Base-by-base conservation (phyloP, 2,113 vertebrate genomes). In the Rhegmatorhina hoffmannsi region DNA sequence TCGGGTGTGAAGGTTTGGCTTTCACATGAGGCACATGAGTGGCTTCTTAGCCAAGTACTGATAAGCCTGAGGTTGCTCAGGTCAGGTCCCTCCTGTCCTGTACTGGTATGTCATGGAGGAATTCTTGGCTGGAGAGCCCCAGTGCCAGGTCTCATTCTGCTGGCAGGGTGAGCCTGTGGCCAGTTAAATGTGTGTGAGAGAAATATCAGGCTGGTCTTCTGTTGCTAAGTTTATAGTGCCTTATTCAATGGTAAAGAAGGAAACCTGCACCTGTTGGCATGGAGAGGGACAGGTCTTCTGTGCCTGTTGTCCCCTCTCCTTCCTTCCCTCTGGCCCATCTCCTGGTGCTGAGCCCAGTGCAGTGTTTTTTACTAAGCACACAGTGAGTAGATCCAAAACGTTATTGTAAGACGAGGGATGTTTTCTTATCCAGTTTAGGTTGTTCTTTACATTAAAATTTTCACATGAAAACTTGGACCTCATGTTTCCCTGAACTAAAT, bases 131-230 rank as follows among this genome's bases (percentile, higher is more conserved):
- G 28, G 17, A 14, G 10, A 60, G 4, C 2, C 7, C 8, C 13
- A 11, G 23, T 0, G 1, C 23, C 0, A 0, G 31, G 7, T 24
- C 34, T 79, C 20, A 12, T 19, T 11, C 29, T 0, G 0, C 6
- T 13, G n/a, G 25, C 19, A 66, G 49, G 26, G 29, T 1, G 2
- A 63, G 28, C 18, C 36, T 25, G 25, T 0, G 2, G 31, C 18
- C 56, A 4, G 3, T 3, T 3, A 1, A 40, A 3, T 0, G 0
- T 11, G 43, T 18, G 0, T 12, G n/a, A 49, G 31, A 36, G 38
- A 26, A 46, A 50, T 10, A 17, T 82, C 10, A 10, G 29, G 34
- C 3, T 63, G 44, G 2, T 18, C 31, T 52, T 28, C 13, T 25
- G 24, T 24, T 44, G 46, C 31, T 26, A 10, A 33, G 3, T 10